A percentile compares a stretch with the other conserved stretches of the same genome.
These are phyloP conservation scores for Ochropacha duplaris DNA, from an alignment of 2,888 invertebrate species.

Conservation along the genomic window DNA sequence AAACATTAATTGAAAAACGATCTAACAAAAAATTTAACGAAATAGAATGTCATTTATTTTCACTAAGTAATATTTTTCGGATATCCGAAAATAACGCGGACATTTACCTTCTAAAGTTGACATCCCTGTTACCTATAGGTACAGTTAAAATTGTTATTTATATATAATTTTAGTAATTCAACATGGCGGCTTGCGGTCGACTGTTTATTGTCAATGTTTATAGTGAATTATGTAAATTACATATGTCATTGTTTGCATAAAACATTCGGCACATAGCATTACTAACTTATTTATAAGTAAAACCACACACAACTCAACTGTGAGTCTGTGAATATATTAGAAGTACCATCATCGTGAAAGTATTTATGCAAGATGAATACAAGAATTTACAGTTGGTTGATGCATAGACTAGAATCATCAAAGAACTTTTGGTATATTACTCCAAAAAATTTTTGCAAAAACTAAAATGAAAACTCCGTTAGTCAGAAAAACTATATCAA, in stretches of 20 bases:
- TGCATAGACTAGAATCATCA: no score
- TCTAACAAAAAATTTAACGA: no score
- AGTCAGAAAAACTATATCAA: no score
- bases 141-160: neutral
- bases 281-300: neutral
- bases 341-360: no score
- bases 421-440: no score
- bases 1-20: no score
- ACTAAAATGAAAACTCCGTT: no score
- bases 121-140: neutral
- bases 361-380: no score
- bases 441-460: no score
- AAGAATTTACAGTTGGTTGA: no score
- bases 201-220: slow-evolving; percentile 21
- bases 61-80: neutral
- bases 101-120: neutral
- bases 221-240: slow-evolving; percentile 30
- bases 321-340: neutral
- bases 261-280: slow-evolving; percentile 16
- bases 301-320: neutral
- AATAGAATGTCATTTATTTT: no score
- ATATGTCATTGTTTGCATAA: slow-evolving; percentile 27
- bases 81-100: neutral
- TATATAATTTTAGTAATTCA: slow-evolving; percentile 3
- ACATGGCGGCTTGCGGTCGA: slow-evolving; percentile 12